Base-by-base conservation (phyloP, 2,888 invertebrate species). In the Acleris sparsana region DNA sequence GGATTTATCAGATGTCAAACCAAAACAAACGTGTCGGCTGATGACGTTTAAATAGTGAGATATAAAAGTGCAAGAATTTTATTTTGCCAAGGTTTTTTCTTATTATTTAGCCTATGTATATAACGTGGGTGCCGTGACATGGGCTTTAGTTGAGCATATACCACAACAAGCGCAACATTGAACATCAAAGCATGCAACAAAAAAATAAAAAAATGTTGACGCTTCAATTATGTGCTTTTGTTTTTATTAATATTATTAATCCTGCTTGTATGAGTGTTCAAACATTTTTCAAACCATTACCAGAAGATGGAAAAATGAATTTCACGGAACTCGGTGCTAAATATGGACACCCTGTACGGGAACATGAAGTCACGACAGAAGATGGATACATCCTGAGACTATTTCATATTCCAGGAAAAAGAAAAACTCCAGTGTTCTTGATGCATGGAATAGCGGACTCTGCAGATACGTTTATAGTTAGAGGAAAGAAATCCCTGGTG, bases 311-410 rank as follows among this genome's bases (percentile, higher is more conserved):
- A 51, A 61, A 57, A 16, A 33, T 70, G 1, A 68, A 72, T 59
- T 80, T 80, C 60, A 68, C 66, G 0, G 60, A 72, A 52, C 63
- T 81, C 1, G 69, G 75, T 6, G 44, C 5, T 0, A 72, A 73
- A 60, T 72, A 74, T 61, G 77, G 76, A 2, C 63, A 75, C 25
- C 11, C n/a, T 0, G 69, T 74, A 1, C 67, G 69, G 13, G 70
- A 72, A 6, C 71, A 81, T 58, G 60, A 73, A 1, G 74, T 80
- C 3, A 67, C 53, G 9, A 83, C 83, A 3, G 73, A 80, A 48
- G 84, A 84, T 53, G 80, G 79, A 3, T 84, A 84, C 62, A 74
- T 77, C 5, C 66, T 83, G 11, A 73, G 72, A 3, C 17, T 82
- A 0, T 80, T 73, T 49, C 71, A 74, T 13, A 67, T 85, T 2